Evolutionary conservation across 1,140 invertebrate species (phyloP).

Genomic region (Tetramorium parvispinum): DNA sequence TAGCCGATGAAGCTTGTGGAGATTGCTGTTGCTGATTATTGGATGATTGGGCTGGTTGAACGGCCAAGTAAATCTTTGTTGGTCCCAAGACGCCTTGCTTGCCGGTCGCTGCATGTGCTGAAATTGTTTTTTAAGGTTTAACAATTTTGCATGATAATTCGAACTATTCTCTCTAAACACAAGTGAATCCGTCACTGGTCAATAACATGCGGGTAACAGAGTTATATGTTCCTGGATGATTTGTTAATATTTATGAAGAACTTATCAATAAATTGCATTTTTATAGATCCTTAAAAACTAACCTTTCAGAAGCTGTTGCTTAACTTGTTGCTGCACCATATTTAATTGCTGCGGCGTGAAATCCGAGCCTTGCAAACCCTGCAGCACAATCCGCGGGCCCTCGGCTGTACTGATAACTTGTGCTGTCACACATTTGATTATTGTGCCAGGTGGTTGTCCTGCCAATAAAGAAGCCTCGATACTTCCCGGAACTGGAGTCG

Average conservation of each 20-base stretch:
- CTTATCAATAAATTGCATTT: neutral
- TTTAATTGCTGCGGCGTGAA: constrained; percentile 92
- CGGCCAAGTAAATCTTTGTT: constrained; percentile 93
- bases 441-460: constrained; percentile 92
- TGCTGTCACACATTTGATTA: constrained; percentile 94
- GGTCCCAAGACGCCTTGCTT: constrained; percentile 93
- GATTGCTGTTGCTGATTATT: constrained; percentile 60
- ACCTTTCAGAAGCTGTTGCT: constrained; percentile 94
- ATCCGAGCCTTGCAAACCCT: constrained; percentile 92
- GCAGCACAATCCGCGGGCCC: constrained; percentile 93
- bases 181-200: neutral
- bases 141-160: neutral
- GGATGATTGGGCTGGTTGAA: constrained; percentile 88
- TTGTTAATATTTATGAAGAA: constrained; percentile 40
- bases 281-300: constrained; percentile 52
- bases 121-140: constrained; percentile 31
- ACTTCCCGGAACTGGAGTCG: constrained; percentile 82
- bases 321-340: constrained; percentile 94
- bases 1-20: constrained; percentile 73
- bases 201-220: neutral
- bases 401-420: constrained; percentile 93
- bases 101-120: constrained; percentile 92
- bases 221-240: neutral
- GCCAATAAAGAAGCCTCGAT: constrained; percentile 90
- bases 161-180: neutral